Base-by-base conservation (phyloP, 2,888 invertebrate species). In the Loripinus fragilis region DNA sequence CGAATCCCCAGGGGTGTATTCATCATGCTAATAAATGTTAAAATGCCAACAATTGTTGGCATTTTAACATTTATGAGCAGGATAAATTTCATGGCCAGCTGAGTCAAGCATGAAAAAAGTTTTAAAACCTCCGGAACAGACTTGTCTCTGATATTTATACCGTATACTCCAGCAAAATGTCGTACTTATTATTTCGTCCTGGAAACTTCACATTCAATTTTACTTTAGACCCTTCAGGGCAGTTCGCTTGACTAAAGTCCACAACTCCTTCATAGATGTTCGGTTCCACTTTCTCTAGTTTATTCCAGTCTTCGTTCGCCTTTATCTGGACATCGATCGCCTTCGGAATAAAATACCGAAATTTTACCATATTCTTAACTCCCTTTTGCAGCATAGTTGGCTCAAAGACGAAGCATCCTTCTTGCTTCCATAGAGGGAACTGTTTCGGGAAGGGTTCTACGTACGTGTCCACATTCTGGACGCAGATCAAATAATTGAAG, bases 351-450 rank as follows among this genome's bases (percentile, higher is more conserved):
- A 77, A 81, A 60, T 87, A 83, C 38, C 86, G 82, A 81, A 90
- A 91, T 28, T 81, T 83, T 1, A 91, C 86, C 0, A 81, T 81
- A 35, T 86, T 88, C 1, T 85, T 76, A 48, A 78, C 80, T 0
- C 88, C 88, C 30, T 83, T 85, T 70, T 89, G 84, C n/a, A 91
- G 68, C 79, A 84, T 86, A 48, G 87, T 80, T 0, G 91, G 90
- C 42, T 90, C 90, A 60, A 81, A 87, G 30, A 90, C 81, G 69
- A 86, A 91, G 41, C 91, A 89, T 0, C 88, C 86, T 42, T 90
- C 87, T 42, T 87, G 87, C 67, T 90, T 90, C 90, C 90, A 91
- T 8, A 82, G 70, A 10, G 89, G 90, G 74, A 90, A 90, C 77
- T 90, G 90, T 67, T 91, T 90, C 8, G 91, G 91, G 72, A 86